phyloP scores from a whole-genome alignment of 2,113 vertebrate species.

The Talpa occidentalis region DNA sequence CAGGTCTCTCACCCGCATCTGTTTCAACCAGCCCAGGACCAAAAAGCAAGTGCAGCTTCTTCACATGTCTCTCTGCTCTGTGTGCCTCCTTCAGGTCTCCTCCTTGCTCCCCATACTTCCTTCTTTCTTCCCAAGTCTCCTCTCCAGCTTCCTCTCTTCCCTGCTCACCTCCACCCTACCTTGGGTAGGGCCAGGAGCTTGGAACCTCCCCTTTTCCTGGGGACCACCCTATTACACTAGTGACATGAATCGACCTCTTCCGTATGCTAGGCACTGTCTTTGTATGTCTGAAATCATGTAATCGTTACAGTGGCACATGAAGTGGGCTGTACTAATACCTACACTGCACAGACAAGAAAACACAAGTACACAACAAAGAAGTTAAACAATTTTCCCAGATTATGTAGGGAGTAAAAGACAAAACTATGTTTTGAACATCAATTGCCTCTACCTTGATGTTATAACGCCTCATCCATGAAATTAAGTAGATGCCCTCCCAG shows the following conservation, averaged over 20 bases:
- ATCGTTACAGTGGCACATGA: neutral
- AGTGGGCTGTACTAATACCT: neutral
- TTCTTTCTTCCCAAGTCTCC: too few relatives aligned
- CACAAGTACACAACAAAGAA: neutral
- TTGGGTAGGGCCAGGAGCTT: too few relatives aligned
- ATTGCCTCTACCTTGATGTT: neutral
- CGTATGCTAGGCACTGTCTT: neutral
- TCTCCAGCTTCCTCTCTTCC: too few relatives aligned
- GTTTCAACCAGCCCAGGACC: too few relatives aligned
- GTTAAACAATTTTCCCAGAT: neutral
- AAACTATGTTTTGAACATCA: neutral
- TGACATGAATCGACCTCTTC: neutral
- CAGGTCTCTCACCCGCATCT: too few relatives aligned
- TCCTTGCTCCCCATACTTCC: too few relatives aligned
- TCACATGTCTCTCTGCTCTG: too few relatives aligned
- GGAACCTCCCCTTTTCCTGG: too few relatives aligned
- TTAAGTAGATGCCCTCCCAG: neutral
- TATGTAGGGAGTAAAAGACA: neutral
- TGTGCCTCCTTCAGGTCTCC: too few relatives aligned
- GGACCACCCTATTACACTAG: too few relatives aligned
- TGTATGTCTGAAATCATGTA: conserved; percentile 1
- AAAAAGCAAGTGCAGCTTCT: too few relatives aligned
- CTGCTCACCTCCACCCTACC: too few relatives aligned
- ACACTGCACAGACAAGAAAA: conserved; percentile 47
- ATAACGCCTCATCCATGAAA: neutral